These are phyloP conservation scores for Chamaea fasciata DNA, from an alignment of 2,113 vertebrate genomes.

Conservation along the genomic window DNA sequence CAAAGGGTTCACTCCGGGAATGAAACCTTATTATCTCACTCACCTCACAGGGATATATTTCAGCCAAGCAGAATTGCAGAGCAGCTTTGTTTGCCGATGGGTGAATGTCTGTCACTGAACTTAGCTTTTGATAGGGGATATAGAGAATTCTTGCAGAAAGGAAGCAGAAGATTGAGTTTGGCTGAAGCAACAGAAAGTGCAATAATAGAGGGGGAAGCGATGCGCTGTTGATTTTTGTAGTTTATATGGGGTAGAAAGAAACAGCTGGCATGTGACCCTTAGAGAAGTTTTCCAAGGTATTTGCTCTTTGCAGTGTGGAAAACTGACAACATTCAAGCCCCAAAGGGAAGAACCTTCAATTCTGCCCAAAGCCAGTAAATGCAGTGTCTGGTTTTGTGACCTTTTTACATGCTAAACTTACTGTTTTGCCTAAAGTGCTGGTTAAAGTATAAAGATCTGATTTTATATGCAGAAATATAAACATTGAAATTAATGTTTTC, in stretches of 20 bases:
- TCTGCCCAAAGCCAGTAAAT: neutral
- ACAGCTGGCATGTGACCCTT: neutral
- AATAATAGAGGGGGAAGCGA: neutral
- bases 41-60: neutral
- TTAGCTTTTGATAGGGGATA: neutral
- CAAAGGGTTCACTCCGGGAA: neutral
- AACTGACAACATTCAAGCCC: neutral
- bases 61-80: neutral
- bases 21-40: neutral
- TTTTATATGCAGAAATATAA: neutral
- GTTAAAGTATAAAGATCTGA: neutral
- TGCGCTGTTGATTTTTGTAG: neutral
- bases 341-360: neutral
- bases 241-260: neutral
- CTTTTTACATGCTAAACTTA: neutral
- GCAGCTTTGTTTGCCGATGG: neutral
- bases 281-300: neutral
- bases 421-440: neutral
- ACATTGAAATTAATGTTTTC: neutral
- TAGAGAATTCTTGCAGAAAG: neutral
- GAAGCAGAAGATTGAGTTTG: neutral
- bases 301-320: neutral
- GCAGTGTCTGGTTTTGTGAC: neutral
- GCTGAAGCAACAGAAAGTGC: neutral
- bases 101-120: neutral